Evolutionary conservation across 1,140 invertebrate species (phyloP), one percentile per base, ranked within the genome.

Genomic region (Danaus plexippus): DNA sequence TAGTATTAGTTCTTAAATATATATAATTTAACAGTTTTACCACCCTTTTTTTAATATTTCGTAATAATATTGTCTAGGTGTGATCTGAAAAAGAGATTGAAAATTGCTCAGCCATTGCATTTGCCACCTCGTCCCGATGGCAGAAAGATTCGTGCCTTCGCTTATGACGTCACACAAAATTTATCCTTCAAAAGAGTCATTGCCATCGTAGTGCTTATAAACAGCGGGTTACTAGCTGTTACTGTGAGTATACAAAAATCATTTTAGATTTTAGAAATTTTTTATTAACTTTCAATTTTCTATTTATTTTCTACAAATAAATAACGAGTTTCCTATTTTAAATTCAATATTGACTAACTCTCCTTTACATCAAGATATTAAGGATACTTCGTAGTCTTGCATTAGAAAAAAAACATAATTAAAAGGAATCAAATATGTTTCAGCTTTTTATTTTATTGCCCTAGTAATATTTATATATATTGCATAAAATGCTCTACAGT

Each of bases 81-180:
- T 87, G 98, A 99, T 80, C 89, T 99, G 59, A 99, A 99, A 79
- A 99, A 99, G 74, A 91, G 98, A 84, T 90, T 99, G 80, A 99
- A 99, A 89, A 98, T 99, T 74, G 98, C 98, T 40, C 98, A 99
- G 85, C 98, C 98, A 0, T 88, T 99, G 2, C 98, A 99, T 85
- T 89, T 99, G 55, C 98, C 98, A 4, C 98, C 98, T 0, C 91
- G 97, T 71, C 98, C 98, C 9, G 96, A 97, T 87, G 94, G 95
- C 3, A 92, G 94, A 63, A 93, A 93, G 71, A 94, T 99, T 63
- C 89, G 98, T 59, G 94, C 97, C 11, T 96, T 97, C 69, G 96
- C 99, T 43, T 99, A 99, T 81, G 98, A 99, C 83, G 96, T 99
- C 22, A 99, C 98, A 0, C 98, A 99, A 82, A 95, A 99, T 80